phyloP scores from a whole-genome alignment of 2,888 invertebrate species.

The Ochropleura plecta region DNA sequence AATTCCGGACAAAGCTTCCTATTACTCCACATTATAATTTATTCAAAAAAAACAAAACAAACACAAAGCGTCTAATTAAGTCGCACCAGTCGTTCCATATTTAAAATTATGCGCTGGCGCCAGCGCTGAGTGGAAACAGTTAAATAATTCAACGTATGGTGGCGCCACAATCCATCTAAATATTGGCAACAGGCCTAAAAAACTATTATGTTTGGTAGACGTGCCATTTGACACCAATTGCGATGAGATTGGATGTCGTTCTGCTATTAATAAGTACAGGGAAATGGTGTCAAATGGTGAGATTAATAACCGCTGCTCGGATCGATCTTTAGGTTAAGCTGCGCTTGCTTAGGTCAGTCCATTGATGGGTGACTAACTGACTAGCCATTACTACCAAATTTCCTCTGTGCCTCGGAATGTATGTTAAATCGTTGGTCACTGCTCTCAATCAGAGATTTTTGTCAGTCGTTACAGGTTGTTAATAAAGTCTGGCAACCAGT shows the following conservation, averaged over 20 bases:
- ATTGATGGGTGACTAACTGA: too few relatives aligned
- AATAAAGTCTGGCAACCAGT: too few relatives aligned
- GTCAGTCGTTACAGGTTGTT: too few relatives aligned
- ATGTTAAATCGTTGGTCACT: too few relatives aligned
- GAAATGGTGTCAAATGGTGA: slow-evolving; percentile 23
- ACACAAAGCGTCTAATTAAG: slow-evolving; percentile 38
- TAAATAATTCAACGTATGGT: slow-evolving; percentile 58
- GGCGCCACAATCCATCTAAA: slow-evolving; percentile 63
- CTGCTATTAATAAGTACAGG: slow-evolving; percentile 28
- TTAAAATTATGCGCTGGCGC: slow-evolving; percentile 51
- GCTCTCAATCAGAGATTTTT: too few relatives aligned
- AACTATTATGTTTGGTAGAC: slow-evolving; percentile 56
- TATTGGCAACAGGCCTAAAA: slow-evolving; percentile 71
- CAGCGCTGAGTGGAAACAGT: slow-evolving; percentile 50
- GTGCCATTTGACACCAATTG: slow-evolving; percentile 49
- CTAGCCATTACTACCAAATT: too few relatives aligned
- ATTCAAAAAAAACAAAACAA: slow-evolving; percentile 41
- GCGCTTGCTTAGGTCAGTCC: too few relatives aligned
- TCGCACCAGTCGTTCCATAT: slow-evolving; percentile 24
- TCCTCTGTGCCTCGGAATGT: too few relatives aligned
- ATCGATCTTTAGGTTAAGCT: too few relatives aligned
- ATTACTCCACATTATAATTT: slow-evolving; percentile 19
- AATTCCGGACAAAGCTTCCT: slow-evolving; percentile 12
- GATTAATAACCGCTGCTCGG: too few relatives aligned
- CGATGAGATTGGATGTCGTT: slow-evolving; percentile 36